Base-by-base conservation (phyloP, 2,113 vertebrate genomes). In the Epinephelus cyanopodus region DNA sequence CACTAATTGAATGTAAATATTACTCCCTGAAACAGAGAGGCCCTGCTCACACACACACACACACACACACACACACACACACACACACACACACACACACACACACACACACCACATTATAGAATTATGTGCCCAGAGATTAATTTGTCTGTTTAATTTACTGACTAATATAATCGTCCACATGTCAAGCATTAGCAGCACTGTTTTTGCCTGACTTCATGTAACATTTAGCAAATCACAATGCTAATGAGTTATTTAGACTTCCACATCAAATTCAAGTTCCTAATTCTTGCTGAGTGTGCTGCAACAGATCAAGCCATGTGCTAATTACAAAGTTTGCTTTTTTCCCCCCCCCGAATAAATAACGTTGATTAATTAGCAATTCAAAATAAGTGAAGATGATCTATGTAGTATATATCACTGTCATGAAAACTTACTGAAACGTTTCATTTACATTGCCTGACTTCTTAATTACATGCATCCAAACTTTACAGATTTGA, bases 361-460 rank as follows among this genome's bases (percentile, higher is more conserved):
- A 95, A 95, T 95, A 94, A 95, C 91, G 85, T 94, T 94, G 94
- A 96, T 96, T 94, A 95, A 96, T 96, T 94, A 93, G 92, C 90
- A 87, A 94, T 94, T 95, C 93, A 93, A 87, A 93, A 90, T 87
- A 90, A 90, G 90, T 93, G 93, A 95, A 91, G 92, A 94, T 95
- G 94, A 95, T 95, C 88, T 94, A 93, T 95, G 93, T 58, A 80
- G 89, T 90, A 95, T 95, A 92, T 85, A 94, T 95, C 94, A 95
- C 90, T 95, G 95, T 95, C 94, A 92, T 14, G 65, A 74, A 72
- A 93, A 91, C 90, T 78, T 88, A 89, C 90, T 89, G 91, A 89
- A 88, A 94, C 90, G 88, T 94, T 94, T 93, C 90, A 92, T 94
- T 94, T 94, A 91, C 88, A 89, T 88, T 84, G 83, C 90, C 77